phyloP scores from a whole-genome alignment of 2,888 invertebrate genomes.

The Exephanes ischioxanthus region DNA sequence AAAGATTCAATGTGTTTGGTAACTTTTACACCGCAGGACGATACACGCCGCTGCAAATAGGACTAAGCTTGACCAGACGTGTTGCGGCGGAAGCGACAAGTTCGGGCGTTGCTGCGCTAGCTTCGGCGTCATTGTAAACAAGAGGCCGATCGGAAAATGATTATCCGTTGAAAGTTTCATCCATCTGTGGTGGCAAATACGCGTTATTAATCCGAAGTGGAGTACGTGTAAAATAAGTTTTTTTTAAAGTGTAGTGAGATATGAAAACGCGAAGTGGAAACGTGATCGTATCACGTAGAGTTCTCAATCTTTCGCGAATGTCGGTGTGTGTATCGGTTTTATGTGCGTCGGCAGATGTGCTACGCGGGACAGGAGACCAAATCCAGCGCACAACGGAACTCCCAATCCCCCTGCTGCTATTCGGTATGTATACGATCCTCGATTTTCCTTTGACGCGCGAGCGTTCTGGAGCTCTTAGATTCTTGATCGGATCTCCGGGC shows the following conservation, averaged over 20 bases:
- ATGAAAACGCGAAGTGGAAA: slow-evolving; percentile 19
- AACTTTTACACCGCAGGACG: too few relatives aligned
- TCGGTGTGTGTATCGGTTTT: slow-evolving; percentile 37
- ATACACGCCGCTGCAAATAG: background rate
- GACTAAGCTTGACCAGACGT: background rate
- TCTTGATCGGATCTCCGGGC: slow-evolving; percentile 64
- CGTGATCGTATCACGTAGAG: slow-evolving; percentile 57
- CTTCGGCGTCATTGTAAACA: background rate
- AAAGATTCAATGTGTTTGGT: too few relatives aligned
- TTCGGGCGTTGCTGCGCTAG: background rate
- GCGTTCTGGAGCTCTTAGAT: slow-evolving; percentile 46
- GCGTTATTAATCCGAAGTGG: background rate
- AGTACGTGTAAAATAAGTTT: background rate
- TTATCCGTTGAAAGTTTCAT: background rate
- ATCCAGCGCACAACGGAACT: slow-evolving; percentile 55
- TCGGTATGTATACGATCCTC: slow-evolving; percentile 45
- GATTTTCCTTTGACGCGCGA: slow-evolving; percentile 70
- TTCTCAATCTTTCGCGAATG: slow-evolving; percentile 60
- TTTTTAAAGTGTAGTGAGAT: background rate
- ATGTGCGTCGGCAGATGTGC: slow-evolving; percentile 51
- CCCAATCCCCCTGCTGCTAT: slow-evolving; percentile 51
- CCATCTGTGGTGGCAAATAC: background rate
- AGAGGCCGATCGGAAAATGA: background rate
- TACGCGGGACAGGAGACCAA: slow-evolving; percentile 67
- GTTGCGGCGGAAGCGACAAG: background rate